phyloP scores from a whole-genome alignment of 2,113 vertebrate genomes.

The Prietella phreatophila region DNA sequence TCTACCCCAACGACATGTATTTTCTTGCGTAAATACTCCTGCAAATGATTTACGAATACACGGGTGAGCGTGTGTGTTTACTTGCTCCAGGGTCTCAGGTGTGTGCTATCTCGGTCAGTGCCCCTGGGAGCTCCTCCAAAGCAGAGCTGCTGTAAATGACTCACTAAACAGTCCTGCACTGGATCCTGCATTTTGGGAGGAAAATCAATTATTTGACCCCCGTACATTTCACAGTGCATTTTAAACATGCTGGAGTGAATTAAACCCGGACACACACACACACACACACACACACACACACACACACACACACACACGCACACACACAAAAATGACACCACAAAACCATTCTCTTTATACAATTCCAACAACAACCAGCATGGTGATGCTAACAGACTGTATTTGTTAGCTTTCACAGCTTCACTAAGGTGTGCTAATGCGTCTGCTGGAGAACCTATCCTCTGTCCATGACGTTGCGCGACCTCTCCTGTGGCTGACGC shows the following conservation, averaged over 20 bases:
- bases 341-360: slow-evolving; percentile 62
- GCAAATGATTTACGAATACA: not conserved
- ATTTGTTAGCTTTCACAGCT: slow-evolving; percentile 62
- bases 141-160: slow-evolving; percentile 72
- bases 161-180: slow-evolving; percentile 72
- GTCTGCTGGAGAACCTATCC: slow-evolving; percentile 57
- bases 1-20: not conserved
- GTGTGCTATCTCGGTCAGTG: slow-evolving; percentile 66
- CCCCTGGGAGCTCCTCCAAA: slow-evolving; percentile 70
- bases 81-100: slow-evolving; percentile 72
- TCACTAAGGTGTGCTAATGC: slow-evolving; percentile 61
- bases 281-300: slow-evolving; percentile 51
- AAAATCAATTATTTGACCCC: slow-evolving; percentile 77
- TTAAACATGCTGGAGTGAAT: slow-evolving; percentile 75
- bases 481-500: slow-evolving; percentile 57
- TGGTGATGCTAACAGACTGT: slow-evolving; percentile 60
- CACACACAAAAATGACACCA: slow-evolving; percentile 58
- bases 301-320: not conserved
- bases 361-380: slow-evolving; percentile 69
- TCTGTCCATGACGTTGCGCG: slow-evolving; percentile 61
- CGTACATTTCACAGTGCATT: slow-evolving; percentile 77
- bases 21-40: not conserved
- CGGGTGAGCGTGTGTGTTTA: slow-evolving; percentile 48
- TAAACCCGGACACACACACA: slow-evolving; percentile 63
- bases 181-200: slow-evolving; percentile 69